These are phyloP conservation scores for Magallana gigas DNA, from an alignment of 1,140 invertebrate genomes.

Conservation along the genomic window DNA sequence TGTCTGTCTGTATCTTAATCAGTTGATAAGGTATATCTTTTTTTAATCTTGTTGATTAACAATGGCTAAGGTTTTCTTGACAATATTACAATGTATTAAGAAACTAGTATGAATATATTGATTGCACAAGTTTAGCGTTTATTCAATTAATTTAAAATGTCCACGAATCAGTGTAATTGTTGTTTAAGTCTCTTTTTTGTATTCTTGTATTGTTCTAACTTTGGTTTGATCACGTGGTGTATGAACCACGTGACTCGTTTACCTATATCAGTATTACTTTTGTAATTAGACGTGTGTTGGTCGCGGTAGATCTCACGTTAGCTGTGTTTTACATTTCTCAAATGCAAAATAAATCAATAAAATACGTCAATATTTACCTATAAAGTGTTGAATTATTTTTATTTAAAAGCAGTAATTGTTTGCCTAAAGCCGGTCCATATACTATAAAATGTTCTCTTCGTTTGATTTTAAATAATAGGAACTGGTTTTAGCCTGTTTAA, in stretches of 20 bases:
- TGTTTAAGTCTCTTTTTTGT: background rate
- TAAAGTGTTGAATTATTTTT: background rate
- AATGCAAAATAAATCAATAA: constrained; percentile 11
- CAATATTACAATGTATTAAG: too few relatives aligned
- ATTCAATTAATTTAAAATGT: too few relatives aligned
- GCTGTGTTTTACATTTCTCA: background rate
- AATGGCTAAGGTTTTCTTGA: too few relatives aligned
- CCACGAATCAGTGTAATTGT: background rate
- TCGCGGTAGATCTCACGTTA: constrained; percentile 22
- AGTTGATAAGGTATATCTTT: too few relatives aligned
- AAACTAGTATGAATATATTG: too few relatives aligned
- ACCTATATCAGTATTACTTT: constrained; percentile 34
- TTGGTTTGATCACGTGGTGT: constrained; percentile 8
- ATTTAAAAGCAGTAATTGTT: too few relatives aligned
- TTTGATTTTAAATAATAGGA: too few relatives aligned
- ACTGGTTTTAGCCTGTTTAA: too few relatives aligned
- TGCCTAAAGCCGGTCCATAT: too few relatives aligned
- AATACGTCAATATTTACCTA: constrained; percentile 18
- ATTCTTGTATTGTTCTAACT: background rate
- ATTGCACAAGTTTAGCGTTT: too few relatives aligned
- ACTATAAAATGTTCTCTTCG: too few relatives aligned
- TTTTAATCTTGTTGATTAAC: too few relatives aligned
- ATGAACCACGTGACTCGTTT: constrained; percentile 13
- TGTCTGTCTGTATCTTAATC: background rate
- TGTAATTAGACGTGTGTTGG: constrained; percentile 22